Percentiles rank a stretch among this genome's conserved stretches.
phyloP scores from a whole-genome alignment of 2,888 invertebrate genomes.

The Acronicta psi region DNA sequence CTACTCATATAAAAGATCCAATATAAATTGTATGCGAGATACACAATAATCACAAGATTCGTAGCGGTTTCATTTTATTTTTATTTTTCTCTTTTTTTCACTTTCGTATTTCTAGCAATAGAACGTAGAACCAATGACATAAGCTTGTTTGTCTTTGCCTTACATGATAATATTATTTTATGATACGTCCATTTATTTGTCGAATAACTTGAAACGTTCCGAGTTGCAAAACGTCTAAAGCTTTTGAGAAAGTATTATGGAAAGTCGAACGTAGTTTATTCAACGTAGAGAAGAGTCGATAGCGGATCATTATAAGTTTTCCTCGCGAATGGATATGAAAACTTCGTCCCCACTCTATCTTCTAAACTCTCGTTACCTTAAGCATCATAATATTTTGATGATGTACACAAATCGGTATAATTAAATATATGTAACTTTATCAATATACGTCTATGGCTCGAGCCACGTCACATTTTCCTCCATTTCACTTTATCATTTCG shows the following conservation, averaged over 20 bases:
- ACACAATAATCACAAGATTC: too few species aligned
- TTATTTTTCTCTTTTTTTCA: too few species aligned
- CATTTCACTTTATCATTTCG: slow-evolving; percentile 4
- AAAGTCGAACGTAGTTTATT: slow-evolving; percentile 15
- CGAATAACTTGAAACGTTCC: too few species aligned
- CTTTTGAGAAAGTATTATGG: slow-evolving; percentile 5
- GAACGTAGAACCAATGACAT: too few species aligned
- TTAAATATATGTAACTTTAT: background rate
- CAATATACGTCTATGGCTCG: background rate
- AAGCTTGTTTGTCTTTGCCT: too few species aligned
- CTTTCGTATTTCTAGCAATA: too few species aligned
- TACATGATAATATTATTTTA: too few species aligned
- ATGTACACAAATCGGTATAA: too few species aligned
- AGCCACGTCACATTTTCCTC: background rate
- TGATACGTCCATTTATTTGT: too few species aligned
- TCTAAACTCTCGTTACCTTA: slow-evolving; percentile 22
- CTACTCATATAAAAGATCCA: too few species aligned
- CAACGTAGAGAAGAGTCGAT: slow-evolving; percentile 17
- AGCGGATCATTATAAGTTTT: slow-evolving; percentile 45
- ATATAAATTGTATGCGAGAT: too few species aligned
- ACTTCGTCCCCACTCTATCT: slow-evolving; percentile 15
- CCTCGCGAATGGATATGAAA: slow-evolving; percentile 31
- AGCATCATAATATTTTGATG: slow-evolving; percentile 11
- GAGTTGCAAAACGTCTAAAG: slow-evolving; percentile 9
- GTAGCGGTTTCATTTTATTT: too few species aligned